Evolutionary conservation across 2,888 invertebrate species (phyloP).

Genomic region (Platycheirus albimanus): DNA sequence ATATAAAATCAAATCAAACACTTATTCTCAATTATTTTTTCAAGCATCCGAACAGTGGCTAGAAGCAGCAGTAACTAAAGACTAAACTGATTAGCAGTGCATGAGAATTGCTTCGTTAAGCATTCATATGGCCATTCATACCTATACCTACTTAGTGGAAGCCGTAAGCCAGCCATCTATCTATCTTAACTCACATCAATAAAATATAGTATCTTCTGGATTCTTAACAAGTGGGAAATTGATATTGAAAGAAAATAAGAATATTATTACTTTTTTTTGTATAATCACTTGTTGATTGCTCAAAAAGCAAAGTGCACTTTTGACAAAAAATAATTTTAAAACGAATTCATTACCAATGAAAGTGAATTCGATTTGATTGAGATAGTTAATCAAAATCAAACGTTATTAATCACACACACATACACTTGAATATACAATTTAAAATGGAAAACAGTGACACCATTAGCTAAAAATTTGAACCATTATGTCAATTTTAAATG

Average conservation of each 20-base stretch:
- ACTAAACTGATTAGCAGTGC: constrained; percentile 58
- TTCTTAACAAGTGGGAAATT: constrained; percentile 44
- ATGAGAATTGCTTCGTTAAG: constrained; percentile 41
- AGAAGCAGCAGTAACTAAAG: constrained; percentile 57
- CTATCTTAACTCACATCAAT: constrained; percentile 26
- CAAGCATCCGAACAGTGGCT: constrained; percentile 57
- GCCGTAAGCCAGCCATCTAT: constrained; percentile 47
- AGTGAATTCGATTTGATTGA: constrained; percentile 42
- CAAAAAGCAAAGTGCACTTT: background rate
- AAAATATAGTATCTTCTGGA: constrained; percentile 35
- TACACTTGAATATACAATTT: background rate
- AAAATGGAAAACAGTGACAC: background rate
- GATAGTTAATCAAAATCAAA: background rate
- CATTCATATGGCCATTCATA: constrained; percentile 37
- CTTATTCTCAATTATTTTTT: constrained; percentile 2
- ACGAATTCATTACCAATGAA: constrained; percentile 40
- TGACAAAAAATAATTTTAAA: background rate
- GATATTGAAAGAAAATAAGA: constrained; percentile 9
- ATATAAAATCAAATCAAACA: constrained; percentile 11
- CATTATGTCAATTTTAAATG: too few relatives aligned
- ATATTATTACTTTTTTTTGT: too few relatives aligned
- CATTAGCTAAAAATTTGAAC: background rate
- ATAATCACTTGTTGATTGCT: too few relatives aligned
- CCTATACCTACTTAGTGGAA: too few relatives aligned
- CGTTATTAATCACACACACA: background rate